A percentile compares a stretch with the other conserved stretches of the same genome.
Conservation (phyloP, 1,140 invertebrate genomes). For the Neodiprion virginianus region DNA sequence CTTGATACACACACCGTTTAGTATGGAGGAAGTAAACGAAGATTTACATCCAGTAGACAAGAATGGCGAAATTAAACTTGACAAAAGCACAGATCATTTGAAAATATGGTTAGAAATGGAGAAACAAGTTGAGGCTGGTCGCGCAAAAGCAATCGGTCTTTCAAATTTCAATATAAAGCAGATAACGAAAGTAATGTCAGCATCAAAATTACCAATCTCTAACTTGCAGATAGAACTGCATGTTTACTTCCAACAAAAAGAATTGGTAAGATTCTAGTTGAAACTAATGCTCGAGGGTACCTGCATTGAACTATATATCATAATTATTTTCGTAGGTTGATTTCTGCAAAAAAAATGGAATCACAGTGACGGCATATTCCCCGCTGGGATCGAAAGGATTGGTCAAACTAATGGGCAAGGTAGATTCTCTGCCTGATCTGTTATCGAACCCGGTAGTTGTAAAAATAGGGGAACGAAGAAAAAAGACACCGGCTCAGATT, state of each 20-base stretch:
- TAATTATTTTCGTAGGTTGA: conserved; percentile 50
- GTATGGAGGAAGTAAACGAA: conserved; percentile 63
- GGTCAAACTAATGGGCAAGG: conserved; percentile 58
- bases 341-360: conserved; percentile 64
- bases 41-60: conserved; percentile 60
- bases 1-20: conserved; percentile 73
- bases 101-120: conserved; percentile 82
- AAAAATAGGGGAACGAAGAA: conserved; percentile 67
- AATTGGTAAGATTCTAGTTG: conserved; percentile 52
- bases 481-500: conserved; percentile 69
- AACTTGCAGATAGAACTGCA: conserved; percentile 79
- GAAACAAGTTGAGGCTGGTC: conserved; percentile 65
- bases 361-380: conserved; percentile 68
- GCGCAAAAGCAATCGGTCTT: conserved; percentile 74
- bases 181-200: conserved; percentile 68
- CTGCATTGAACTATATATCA: conserved; percentile 11
- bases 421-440: conserved; percentile 67
- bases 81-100: conserved; percentile 71
- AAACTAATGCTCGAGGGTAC: not conserved
- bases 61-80: conserved; percentile 70
- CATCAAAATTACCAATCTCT: conserved; percentile 66
- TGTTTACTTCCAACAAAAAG: conserved; percentile 68
- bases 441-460: conserved; percentile 72
- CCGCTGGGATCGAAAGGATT: conserved; percentile 70
- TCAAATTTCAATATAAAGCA: conserved; percentile 82